A percentile compares a stretch with the other conserved stretches of the same genome.
These are phyloP conservation scores for Hephaestus fuliginosus DNA, from an alignment of 2,797 vertebrate genomes.

Conservation along the genomic window DNA sequence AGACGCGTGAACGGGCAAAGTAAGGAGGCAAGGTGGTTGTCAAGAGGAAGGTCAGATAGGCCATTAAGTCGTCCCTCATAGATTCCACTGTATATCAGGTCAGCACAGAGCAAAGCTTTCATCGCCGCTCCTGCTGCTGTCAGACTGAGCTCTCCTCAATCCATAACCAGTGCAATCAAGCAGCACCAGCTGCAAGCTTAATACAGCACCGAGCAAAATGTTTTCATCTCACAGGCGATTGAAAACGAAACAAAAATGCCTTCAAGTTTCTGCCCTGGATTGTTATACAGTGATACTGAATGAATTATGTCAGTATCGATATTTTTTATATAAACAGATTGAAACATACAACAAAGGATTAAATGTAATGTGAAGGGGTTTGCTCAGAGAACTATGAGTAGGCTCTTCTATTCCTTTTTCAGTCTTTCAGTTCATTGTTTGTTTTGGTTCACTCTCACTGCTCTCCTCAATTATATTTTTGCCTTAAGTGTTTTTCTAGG, in stretches of 20 bases:
- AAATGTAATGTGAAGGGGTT: neutral
- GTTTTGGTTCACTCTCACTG: neutral
- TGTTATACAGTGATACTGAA: slow-evolving; percentile 7
- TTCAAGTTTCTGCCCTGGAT: neutral
- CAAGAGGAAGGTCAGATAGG: slow-evolving; percentile 68
- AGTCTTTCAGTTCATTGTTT: neutral
- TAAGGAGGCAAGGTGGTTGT: slow-evolving; percentile 57
- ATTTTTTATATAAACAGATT: neutral
- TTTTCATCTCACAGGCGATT: neutral
- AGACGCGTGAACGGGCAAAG: slow-evolving; percentile 21
- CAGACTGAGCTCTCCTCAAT: slow-evolving; percentile 48
- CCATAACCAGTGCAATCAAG: slow-evolving; percentile 61
- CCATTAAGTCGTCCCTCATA: slow-evolving; percentile 60
- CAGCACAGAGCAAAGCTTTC: slow-evolving; percentile 65
- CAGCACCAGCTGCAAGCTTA: slow-evolving; percentile 28
- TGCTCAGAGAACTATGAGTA: neutral
- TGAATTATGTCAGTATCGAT: neutral
- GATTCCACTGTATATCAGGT: slow-evolving; percentile 48
- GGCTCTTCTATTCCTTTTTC: neutral
- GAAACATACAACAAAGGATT: neutral
- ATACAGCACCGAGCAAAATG: slow-evolving; percentile 14
- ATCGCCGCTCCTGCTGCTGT: slow-evolving; percentile 53
- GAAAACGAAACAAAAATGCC: slow-evolving; percentile 10
- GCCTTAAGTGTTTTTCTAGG: no score
- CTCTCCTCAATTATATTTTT: neutral